phyloP scores from a whole-genome alignment of 92 coral and sea anemone genomes.

The Isaurus tuberculatus region DNA sequence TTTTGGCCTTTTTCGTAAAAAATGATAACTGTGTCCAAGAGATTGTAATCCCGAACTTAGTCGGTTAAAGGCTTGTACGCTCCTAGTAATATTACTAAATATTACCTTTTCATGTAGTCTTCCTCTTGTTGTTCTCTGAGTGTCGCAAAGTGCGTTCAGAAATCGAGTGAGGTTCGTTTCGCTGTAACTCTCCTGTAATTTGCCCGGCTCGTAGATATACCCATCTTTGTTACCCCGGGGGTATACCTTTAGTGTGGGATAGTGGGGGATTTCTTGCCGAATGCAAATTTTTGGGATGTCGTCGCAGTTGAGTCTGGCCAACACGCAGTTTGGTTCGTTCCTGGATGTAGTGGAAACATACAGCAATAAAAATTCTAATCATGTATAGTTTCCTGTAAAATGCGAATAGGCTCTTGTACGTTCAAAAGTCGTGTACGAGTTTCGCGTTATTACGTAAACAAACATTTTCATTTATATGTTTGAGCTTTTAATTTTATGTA shows the following conservation, averaged over 20 bases:
- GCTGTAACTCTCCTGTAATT: slow-evolving; percentile 88
- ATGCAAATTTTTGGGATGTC: slow-evolving; percentile 70
- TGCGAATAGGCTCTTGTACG: no score
- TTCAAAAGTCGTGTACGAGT: no score
- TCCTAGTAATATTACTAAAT: no score
- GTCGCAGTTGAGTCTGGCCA: slow-evolving; percentile 87
- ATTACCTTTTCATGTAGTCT: slow-evolving; percentile 89
- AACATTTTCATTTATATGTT: no score
- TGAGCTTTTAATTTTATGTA: no score
- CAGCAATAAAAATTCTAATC: background rate
- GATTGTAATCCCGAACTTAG: no score
- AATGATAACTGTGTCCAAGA: no score
- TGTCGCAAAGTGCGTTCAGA: slow-evolving; percentile 88
- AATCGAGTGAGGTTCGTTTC: slow-evolving; percentile 84
- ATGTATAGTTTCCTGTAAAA: no score
- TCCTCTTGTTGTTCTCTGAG: slow-evolving; percentile 83
- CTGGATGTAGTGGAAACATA: slow-evolving; percentile 41
- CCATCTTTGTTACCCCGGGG: slow-evolving; percentile 93
- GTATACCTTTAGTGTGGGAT: slow-evolving; percentile 90
- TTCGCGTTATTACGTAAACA: no score
- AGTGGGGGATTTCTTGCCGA: slow-evolving; percentile 84
- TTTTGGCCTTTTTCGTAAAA: no score
- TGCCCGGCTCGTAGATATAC: slow-evolving; percentile 86
- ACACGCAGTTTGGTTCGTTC: slow-evolving; percentile 87
- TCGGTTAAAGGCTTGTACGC: no score